Conservation (phyloP, 2,797 vertebrate genomes). For the Serranus cabrilla region DNA sequence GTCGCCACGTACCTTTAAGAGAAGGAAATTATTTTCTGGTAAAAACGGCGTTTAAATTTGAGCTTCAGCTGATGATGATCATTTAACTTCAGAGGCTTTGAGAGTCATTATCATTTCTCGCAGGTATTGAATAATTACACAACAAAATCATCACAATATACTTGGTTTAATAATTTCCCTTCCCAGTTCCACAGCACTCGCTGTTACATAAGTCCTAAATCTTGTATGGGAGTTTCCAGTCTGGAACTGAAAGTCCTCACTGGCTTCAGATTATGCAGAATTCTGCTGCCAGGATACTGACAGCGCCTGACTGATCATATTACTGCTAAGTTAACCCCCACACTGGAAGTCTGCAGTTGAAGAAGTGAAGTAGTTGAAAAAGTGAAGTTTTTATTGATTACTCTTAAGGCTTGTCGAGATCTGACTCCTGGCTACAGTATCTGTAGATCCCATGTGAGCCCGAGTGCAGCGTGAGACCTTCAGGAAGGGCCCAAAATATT, state of each 20-base stretch:
- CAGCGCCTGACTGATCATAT: constrained; percentile 68
- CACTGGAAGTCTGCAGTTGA: constrained; percentile 56
- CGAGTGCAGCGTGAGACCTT: constrained; percentile 13
- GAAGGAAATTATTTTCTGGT: constrained; percentile 8
- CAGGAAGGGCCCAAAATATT: constrained; percentile 12
- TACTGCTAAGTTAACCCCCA: constrained; percentile 62
- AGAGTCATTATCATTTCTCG: constrained; percentile 10
- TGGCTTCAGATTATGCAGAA: constrained; percentile 61
- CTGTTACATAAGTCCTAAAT: constrained; percentile 48
- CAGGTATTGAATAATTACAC: constrained; percentile 15
- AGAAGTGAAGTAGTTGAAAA: constrained; percentile 57
- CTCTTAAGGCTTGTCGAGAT: constrained; percentile 50
- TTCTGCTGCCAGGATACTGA: constrained; percentile 69
- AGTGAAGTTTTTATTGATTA: constrained; percentile 65
- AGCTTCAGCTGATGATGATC: constrained; percentile 8
- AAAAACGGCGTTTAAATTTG: not conserved
- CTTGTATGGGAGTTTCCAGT: constrained; percentile 66
- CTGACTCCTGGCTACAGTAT: constrained; percentile 48
- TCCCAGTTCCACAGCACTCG: constrained; percentile 22
- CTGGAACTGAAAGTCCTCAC: constrained; percentile 63
- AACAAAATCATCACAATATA: constrained; percentile 22
- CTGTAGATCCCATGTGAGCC: constrained; percentile 3
- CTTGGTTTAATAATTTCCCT: constrained; percentile 17
- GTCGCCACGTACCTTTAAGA: not conserved
- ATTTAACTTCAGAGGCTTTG: not conserved